Base-by-base conservation (phyloP, 2,113 vertebrate species). In the Epinephelus fuscoguttatus region DNA sequence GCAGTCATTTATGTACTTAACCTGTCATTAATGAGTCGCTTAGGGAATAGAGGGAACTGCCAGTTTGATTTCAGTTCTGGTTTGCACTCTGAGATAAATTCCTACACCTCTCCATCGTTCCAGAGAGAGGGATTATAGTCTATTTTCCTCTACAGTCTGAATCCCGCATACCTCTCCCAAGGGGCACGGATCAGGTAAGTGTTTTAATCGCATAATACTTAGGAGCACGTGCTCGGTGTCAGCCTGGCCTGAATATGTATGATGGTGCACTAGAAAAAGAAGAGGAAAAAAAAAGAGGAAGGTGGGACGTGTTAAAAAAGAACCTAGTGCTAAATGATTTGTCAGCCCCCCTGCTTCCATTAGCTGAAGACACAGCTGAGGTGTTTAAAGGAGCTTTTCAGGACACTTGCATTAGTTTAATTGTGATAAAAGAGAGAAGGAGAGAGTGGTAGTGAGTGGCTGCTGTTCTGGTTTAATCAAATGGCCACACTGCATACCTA, bases 21-120 rank as follows among this genome's bases (percentile, higher is more conserved):
- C 93, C 90, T 93, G 91, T 88, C 88, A 92, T 94, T 96, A 96
- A 96, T 96, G 92, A 95, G 95, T 69, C 87, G 77, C 93, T 89
- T 4, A 61, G 95, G 95, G 93, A 95, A 93, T 92, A 88, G 90
- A n/a, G 56, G 70, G 80, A 89, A 83, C 90, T 92, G 87, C 78
- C 89, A 91, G 85, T 85, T 89, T 84, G 88, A 86, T 85, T 94
- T 91, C 76, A 79, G 87, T 84, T 88, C 64, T 80, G 81, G 80
- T 90, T 92, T 84, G 59, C 63, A 49, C 86, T 47, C 40, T 56
- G 60, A 88, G 89, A 89, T 91, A 83, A 83, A 81, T 91, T 90
- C 75, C 75, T 74, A 57, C 81, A 50, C 55, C 66, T 78, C 76
- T 19, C 64, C 82, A 64, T 85, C 82, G 33, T 84, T 90, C 73